These are phyloP conservation scores for human DNA, from an alignment of 2,113 vertebrate genomes.

Conservation along the genomic window DNA sequence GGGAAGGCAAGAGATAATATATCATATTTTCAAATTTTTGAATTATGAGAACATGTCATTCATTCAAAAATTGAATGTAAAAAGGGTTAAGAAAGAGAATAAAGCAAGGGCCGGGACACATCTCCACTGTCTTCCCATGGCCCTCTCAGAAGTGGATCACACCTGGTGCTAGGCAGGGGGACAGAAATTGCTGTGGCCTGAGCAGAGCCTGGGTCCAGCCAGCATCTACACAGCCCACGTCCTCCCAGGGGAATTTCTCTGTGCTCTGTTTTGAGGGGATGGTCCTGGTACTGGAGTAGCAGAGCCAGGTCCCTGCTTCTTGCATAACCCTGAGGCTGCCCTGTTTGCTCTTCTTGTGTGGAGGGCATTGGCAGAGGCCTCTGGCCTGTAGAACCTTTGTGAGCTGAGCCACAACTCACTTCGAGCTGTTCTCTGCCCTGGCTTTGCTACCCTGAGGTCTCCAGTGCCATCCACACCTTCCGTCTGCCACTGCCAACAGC, in stretches of 20 bases:
- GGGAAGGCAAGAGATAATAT: neutral
- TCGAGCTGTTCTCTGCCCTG: too few relatives aligned
- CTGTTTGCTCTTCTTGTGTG: rapidly evolving
- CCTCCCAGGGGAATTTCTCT: too few relatives aligned
- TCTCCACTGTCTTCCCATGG: rapidly evolving
- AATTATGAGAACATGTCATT: neutral
- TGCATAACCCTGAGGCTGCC: neutral
- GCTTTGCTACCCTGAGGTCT: neutral
- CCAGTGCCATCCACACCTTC: neutral
- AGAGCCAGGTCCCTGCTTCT: neutral
- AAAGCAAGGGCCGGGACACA: rapidly evolving
- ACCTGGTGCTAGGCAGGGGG: neutral
- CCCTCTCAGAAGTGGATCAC: neutral
- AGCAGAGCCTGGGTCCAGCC: neutral
- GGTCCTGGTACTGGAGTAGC: too few relatives aligned
- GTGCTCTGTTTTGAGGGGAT: too few relatives aligned
- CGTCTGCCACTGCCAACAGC: neutral
- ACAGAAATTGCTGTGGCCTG: neutral
- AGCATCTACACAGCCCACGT: neutral
- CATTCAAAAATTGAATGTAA: neutral
- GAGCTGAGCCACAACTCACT: neutral
- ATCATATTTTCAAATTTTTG: neutral
- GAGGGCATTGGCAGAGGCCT: neutral
- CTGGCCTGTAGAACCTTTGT: neutral
- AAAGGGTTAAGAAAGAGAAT: neutral